Base-by-base conservation (phyloP, 1,140 invertebrate species). In the Venustaconcha ellipsiformis region DNA sequence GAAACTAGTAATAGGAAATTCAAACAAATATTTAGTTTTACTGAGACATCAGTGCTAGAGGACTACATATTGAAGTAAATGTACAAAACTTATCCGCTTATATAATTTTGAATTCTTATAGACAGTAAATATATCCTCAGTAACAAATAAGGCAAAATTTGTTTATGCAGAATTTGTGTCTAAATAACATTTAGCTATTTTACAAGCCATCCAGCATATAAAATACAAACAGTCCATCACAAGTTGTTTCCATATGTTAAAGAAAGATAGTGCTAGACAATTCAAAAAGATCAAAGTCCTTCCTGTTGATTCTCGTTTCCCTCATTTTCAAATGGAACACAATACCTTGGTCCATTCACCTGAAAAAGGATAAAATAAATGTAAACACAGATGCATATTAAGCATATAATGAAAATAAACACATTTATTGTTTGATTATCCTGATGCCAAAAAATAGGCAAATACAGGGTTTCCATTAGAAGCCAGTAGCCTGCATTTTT, bases 321-420 rank as follows among this genome's bases (percentile, higher is more conserved):
- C n/a, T 58, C 68, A 17, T 79, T 76, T 57, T 73, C 74, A 78
- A 66, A 78, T 30, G 82, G 85, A 30, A 78, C 78, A 80, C 79
- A 88, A 78, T 89, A 89, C 68, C 88, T 84, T 15, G 87, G 80
- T 26, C 88, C 88, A 80, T 89, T 89, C 57, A 88, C 83, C 88
- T 89, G 83, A 11, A 81, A 82, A 56, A 67, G 91, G 93, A 30
- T 30, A 30, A 30, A 30, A 30, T 30, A 30, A 30, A 30, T 30
- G 26, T 94, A 87, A 71, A 66, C n/a, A 18, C 5, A 66, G 18
- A 66, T n/a, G 17, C 65, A 65, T 20, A 17, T 17, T 62, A 62
- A 8, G 20, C 20, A n/a, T n/a, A 8, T 6, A 62, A 14, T n/a
- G 20, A n/a, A 62, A n/a, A n/a, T 62, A n/a, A 23, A n/a, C 18